Evolutionary conservation across 2,113 vertebrate genomes (phyloP).

Genomic region (Lanius collurio): DNA sequence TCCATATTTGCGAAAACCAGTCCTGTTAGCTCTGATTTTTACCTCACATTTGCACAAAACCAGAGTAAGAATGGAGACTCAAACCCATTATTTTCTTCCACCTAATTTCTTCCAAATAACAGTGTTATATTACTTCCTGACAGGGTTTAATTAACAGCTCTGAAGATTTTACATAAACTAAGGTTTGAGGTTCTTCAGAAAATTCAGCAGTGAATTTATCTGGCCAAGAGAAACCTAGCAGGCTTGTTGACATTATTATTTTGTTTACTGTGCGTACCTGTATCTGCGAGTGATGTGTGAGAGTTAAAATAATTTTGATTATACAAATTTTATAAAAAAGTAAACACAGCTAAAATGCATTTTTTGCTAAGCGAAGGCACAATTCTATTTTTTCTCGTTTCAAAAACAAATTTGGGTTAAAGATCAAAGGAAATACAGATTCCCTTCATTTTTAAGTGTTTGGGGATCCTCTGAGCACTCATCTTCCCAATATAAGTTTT

Average conservation of each 20-base stretch:
- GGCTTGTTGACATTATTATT: not conserved
- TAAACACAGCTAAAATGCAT: not conserved
- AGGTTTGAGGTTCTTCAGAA: not conserved
- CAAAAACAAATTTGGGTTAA: not conserved
- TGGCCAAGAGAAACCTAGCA: not conserved
- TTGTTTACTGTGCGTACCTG: not conserved
- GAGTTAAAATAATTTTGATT: not conserved
- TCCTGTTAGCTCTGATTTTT: not conserved
- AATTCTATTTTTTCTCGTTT: not conserved
- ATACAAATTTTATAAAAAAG: not conserved
- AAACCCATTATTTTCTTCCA: conserved; percentile 41
- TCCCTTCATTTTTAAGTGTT: not conserved
- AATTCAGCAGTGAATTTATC: not conserved
- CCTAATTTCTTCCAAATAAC: conserved; percentile 23
- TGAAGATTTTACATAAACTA: not conserved
- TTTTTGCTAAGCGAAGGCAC: not conserved
- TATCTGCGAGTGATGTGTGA: not conserved
- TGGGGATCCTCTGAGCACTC: not conserved
- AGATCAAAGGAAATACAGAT: not conserved
- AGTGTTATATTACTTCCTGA: not conserved
- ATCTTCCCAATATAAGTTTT: not conserved
- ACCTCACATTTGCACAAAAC: not conserved
- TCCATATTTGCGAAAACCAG: not conserved
- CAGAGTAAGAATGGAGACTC: not conserved
- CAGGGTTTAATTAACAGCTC: not conserved